phyloP scores from a whole-genome alignment of 2,113 vertebrate species.

The Rhynchopsitta pachyrhyncha region DNA sequence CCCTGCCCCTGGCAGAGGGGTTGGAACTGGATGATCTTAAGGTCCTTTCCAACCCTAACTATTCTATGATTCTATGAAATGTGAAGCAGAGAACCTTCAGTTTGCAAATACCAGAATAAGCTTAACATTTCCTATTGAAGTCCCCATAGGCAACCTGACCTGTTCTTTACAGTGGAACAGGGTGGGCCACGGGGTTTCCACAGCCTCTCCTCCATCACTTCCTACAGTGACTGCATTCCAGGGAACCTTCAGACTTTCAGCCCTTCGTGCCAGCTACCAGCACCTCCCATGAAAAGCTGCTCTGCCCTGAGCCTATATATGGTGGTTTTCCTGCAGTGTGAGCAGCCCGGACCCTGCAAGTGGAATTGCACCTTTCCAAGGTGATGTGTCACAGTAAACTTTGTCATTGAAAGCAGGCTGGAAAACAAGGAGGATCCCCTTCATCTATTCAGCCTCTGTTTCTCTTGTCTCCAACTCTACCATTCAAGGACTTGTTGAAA shows the following conservation, averaged over 20 bases:
- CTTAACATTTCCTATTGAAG: background rate
- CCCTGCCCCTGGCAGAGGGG: too few relatives aligned
- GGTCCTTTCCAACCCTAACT: too few relatives aligned
- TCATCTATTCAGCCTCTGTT: background rate
- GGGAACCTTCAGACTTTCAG: background rate
- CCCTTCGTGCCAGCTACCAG: background rate
- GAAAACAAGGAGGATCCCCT: background rate
- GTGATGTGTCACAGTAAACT: background rate
- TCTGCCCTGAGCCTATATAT: background rate
- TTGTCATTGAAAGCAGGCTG: background rate
- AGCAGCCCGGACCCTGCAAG: background rate
- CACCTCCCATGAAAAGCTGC: background rate
- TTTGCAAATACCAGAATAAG: background rate
- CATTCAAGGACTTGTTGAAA: background rate
- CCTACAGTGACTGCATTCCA: background rate
- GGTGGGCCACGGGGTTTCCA: rapidly evolving
- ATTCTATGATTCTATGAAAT: background rate
- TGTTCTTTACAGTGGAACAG: background rate
- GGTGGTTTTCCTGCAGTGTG: background rate
- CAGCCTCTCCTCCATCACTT: background rate
- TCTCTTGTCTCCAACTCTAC: background rate
- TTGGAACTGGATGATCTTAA: too few relatives aligned
- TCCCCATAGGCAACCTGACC: background rate
- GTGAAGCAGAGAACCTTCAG: background rate
- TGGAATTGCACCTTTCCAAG: background rate